Base-by-base conservation (phyloP, 2,113 vertebrate genomes). In the Limanda limanda region DNA sequence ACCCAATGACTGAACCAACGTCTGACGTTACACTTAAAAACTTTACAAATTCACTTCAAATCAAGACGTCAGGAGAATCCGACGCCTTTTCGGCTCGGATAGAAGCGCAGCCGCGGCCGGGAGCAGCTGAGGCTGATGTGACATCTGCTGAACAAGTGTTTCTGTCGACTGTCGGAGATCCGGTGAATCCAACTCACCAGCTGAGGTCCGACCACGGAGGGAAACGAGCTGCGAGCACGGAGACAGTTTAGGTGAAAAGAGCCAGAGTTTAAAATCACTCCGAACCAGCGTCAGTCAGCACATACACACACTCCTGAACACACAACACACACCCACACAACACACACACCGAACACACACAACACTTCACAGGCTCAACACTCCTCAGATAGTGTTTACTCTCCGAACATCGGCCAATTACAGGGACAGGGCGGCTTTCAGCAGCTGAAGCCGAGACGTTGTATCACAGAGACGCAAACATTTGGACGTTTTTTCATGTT, bases 341-440 rank as follows among this genome's bases (percentile, higher is more conserved):
- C 54, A 63, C 83, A 40, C 76, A 58, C 68, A 81, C 55, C n/a
- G n/a, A n/a, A 74, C 17, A 68, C 65, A 68, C 76, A 68, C 61
- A 83, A 35, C 54, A 4, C 45, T 47, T 47, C 45, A 67, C 83
- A 37, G 37, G 45, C 12, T 20, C 15, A 71, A 68, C 85, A 90
- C 90, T 92, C 78, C 20, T 81, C 56, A 45, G 35, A 83, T 79
- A 71, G 74, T 84, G 83, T 91, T 92, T 88, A 90, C 71, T 21
- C 71, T 76, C 57, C 9, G 71, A 81, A 87, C 86, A 83, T 79
- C 81, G 64, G 79, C 81, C 87, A 87, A 82, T 90, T 83, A 86
- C 79, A 65, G 7, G 24, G 58, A 79, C 82, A 57, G 74, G 61
- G 64, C 52, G 75, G 71, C 79, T 85, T 68, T 86, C 83, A 85